Conservation (phyloP, 2,888 invertebrate species). For the Noctua janthe region DNA sequence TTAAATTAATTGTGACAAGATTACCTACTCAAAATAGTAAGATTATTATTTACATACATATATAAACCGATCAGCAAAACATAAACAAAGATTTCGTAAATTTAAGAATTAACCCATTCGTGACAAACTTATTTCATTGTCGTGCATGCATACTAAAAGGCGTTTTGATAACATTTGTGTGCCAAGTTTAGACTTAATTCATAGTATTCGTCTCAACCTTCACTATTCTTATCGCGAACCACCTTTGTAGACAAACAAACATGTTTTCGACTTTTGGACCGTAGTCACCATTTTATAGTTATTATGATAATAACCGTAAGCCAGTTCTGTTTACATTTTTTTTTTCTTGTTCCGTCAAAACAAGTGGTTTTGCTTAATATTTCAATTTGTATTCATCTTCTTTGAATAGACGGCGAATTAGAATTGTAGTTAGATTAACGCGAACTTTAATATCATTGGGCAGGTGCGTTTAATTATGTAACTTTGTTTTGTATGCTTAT, state of each 20-base stretch:
- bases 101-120: constrained; percentile 34
- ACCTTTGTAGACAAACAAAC: constrained; percentile 62
- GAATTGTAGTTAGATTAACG: constrained; percentile 37
- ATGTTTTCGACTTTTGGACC: constrained; percentile 67
- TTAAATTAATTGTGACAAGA: not conserved
- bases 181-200: constrained; percentile 45
- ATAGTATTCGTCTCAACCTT: constrained; percentile 35
- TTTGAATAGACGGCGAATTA: constrained; percentile 31
- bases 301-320: constrained; percentile 72
- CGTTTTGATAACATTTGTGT: constrained; percentile 45
- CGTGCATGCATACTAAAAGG: constrained; percentile 23
- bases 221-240: constrained; percentile 42
- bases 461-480: constrained; percentile 46
- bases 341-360: constrained; percentile 65
- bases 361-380: constrained; percentile 58
- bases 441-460: constrained; percentile 34
- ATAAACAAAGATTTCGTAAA: constrained; percentile 12
- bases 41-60: not conserved
- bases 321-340: constrained; percentile 73
- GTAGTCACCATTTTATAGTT: constrained; percentile 68
- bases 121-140: constrained; percentile 49
- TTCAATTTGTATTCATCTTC: constrained; percentile 58
- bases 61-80: not conserved
- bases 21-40: not conserved
- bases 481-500: constrained; percentile 17